Percentiles rank a stretch among this genome's conserved stretches.
Evolutionary conservation across 2,888 invertebrate species (phyloP).

Genomic region (Embidobia sp.): DNA sequence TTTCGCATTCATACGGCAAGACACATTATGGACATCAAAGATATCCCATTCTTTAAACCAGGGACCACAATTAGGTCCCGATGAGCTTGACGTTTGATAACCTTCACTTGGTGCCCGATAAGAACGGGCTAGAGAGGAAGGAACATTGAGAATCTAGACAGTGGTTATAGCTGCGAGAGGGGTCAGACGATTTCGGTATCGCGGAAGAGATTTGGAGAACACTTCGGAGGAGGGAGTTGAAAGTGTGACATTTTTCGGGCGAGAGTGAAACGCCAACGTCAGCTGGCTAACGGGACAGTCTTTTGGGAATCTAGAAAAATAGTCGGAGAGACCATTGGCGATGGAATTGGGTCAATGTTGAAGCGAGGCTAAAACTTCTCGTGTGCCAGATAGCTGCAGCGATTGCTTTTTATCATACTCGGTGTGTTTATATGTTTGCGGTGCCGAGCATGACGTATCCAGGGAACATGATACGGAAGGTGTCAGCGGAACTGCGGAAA

Average conservation of each 20-base stretch:
- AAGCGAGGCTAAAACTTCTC: slow-evolving; percentile 59
- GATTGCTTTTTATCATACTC: slow-evolving; percentile 61
- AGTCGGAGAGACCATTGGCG: slow-evolving; percentile 70
- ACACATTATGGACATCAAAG: no score
- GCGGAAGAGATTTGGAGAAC: no score
- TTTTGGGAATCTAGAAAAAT: slow-evolving; percentile 42
- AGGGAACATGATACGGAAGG: slow-evolving; percentile 53
- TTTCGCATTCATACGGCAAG: no score
- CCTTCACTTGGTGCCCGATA: no score
- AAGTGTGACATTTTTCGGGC: slow-evolving; percentile 9
- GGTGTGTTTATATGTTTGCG: slow-evolving; percentile 39
- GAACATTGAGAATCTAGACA: no score
- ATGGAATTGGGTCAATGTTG: slow-evolving; percentile 78
- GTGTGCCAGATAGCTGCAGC: slow-evolving; percentile 58
- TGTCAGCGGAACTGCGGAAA: slow-evolving; percentile 44
- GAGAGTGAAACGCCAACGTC: slow-evolving; percentile 14
- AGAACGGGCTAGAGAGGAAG: no score
- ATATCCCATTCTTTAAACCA: no score
- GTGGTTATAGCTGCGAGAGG: no score
- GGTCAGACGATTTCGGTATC: no score
- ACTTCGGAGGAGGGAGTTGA: no score
- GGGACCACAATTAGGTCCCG: no score
- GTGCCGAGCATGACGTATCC: slow-evolving; percentile 32
- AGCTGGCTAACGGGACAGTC: slow-evolving; percentile 4
- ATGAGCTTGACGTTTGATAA: no score